Evolutionary conservation across 2,113 vertebrate genomes (phyloP).

Genomic region (Lophura nycthemera): DNA sequence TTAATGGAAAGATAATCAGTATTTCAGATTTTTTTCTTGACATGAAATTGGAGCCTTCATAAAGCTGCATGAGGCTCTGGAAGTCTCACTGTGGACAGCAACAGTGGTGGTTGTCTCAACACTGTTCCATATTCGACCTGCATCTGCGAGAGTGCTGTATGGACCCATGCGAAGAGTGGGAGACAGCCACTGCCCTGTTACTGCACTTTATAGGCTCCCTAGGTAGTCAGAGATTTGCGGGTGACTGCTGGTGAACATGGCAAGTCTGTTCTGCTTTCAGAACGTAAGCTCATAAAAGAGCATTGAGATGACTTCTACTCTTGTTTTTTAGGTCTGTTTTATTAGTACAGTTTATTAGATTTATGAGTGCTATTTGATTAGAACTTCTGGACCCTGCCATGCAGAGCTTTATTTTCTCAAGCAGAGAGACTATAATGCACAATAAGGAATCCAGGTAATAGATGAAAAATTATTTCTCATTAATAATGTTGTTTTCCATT

Average conservation of each 20-base stretch:
- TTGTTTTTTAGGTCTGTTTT: not conserved
- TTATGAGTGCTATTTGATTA: not conserved
- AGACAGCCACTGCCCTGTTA: no score
- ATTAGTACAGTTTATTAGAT: not conserved
- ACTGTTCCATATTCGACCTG: no score
- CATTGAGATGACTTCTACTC: not conserved
- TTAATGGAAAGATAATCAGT: no score
- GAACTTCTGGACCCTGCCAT: not conserved
- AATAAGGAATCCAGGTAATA: not conserved
- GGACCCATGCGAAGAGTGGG: no score
- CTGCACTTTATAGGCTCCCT: not conserved
- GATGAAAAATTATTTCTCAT: not conserved
- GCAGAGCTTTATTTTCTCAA: conserved; percentile 17
- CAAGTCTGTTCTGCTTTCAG: not conserved
- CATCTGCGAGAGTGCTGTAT: no score
- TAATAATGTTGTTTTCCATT: not conserved
- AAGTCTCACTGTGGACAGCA: no score
- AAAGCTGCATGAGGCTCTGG: no score
- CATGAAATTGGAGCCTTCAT: no score
- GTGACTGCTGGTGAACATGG: not conserved
- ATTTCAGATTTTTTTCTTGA: no score
- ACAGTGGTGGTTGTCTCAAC: no score
- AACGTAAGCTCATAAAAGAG: not conserved
- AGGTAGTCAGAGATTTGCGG: not conserved
- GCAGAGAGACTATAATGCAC: not conserved